Evolutionary conservation across 2,113 vertebrate species (phyloP), one percentile per base, ranked within the genome.

Genomic region (Neolamprologus hecqui): DNA sequence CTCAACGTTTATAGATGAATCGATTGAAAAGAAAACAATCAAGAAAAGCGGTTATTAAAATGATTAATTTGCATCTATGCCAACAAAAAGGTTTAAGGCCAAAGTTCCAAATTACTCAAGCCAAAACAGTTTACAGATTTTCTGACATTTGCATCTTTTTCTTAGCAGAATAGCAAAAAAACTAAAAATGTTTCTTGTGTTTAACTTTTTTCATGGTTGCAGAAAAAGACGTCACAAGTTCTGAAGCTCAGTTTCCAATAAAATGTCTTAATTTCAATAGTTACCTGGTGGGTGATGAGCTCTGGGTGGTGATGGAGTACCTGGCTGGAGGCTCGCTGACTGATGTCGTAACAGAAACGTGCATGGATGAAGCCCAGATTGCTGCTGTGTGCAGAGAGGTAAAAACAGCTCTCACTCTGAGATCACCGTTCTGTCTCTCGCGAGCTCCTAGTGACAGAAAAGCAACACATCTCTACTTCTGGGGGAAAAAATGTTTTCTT

Each of bases 251-350:
- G 5, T 73, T 73, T 42, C 11, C 19, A 68, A 21, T 37, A 37
- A 65, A 65, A 65, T 12, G 31, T 65, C 35, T 68, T 40, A 19
- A 51, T 60, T 45, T 90, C 42, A 65, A 4, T 93, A 99, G 98
- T 95, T 99, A 99, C 96, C 97, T 99, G 58, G 98, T 99, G 82
- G 98, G 98, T 8, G 98, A 99, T n/a, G 98, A 99, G 92, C 96
- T 99, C 19, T 99, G 98, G 98, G 98, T 99, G 84, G 98, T 99
- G 90, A 99, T 99, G 98, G 98, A 99, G 93, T 99, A 99, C 93
- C 93, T 99, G 96, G 98, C 98, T 1, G 98, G 98, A 91, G 98
- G 98, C 4, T 99, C 98, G 12, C 92, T 99, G 33, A 99, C 98
- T 0, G 98, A 99, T 2, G 98, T 99, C 0, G 98, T 99, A 84